Evolutionary conservation across 1,140 invertebrate genomes (phyloP).

Genomic region (Magallana ariakensis): DNA sequence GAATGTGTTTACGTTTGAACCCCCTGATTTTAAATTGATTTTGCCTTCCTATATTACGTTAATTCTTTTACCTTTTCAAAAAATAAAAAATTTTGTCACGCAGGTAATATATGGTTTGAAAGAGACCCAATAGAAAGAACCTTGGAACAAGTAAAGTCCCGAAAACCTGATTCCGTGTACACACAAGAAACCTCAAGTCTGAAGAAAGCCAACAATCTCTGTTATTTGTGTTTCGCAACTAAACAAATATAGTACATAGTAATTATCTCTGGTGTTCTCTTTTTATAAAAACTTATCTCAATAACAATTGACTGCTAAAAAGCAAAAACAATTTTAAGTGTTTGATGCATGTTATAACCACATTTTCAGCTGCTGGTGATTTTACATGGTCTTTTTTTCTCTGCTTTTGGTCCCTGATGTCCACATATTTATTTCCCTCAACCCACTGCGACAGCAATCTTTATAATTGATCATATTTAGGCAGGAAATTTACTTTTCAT

Average conservation of each 20-base stretch:
- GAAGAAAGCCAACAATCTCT: neutral
- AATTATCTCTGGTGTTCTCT: neutral
- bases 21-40: constrained; percentile 11
- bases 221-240: neutral
- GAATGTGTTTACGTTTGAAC: constrained; percentile 8
- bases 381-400: neutral
- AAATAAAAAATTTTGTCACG: constrained; percentile 9
- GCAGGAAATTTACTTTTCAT: constrained; percentile 33
- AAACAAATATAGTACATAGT: constrained; percentile 17
- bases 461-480: constrained; percentile 26
- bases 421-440: constrained; percentile 1
- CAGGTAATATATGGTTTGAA: neutral
- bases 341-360: neutral
- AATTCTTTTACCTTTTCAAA: neutral
- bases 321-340: neutral
- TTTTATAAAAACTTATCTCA: neutral
- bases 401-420: neutral
- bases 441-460: neutral
- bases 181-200: neutral
- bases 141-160: constrained; percentile 6
- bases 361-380: neutral
- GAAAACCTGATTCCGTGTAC: neutral
- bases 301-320: neutral
- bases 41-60: constrained; percentile 17
- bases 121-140: constrained; percentile 18